Base-by-base conservation (phyloP, 2,888 invertebrate genomes). In the Athripsodes cinereus region DNA sequence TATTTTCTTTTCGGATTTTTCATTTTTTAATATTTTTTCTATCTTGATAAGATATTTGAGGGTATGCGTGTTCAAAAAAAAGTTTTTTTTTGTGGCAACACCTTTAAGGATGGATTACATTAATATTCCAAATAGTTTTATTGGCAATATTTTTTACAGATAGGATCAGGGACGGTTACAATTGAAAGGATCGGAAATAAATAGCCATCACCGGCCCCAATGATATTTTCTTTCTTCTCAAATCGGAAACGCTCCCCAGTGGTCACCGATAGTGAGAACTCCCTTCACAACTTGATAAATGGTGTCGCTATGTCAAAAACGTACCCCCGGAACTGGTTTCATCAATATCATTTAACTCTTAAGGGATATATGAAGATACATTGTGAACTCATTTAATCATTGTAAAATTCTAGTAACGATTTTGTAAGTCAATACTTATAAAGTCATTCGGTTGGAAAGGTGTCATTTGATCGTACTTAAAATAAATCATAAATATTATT, bases 161-260 rank as follows among this genome's bases (percentile, higher is more conserved):
- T 48, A 19, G 19, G 48, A 21, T 48, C 48, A 10, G 10, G 48
- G 53, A 35, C 44, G 19, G 52, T 57, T 35, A 35, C 49, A 20
- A 50, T 53, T 58, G 53, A 53, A 58, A 53, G 50, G 49, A 31
- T 50, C 46, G 51, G 31, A 58, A 58, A 58, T 58, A 54, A 54
- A 55, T 55, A 53, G 55, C 31, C 47, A 54, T 20, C 53, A 50
- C 46, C 52, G 18, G 49, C 50, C 19, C 35, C 19, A n/a, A 44
- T 50, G 58, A 58, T 58, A 58, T 58, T 58, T 58, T 49, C 44
- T 55, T 58, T 54, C 58, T 58, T 40, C 54, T 50, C 44, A 16
- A 56, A 52, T 56, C 47, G 35, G 56, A 22, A 46, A 52, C 26
- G 26, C 46, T 52, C 46, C 40, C 47, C 19, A 40, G 40, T 16